phyloP scores from a whole-genome alignment of 2,888 invertebrate genomes.

The Camptogramma bilineatum region DNA sequence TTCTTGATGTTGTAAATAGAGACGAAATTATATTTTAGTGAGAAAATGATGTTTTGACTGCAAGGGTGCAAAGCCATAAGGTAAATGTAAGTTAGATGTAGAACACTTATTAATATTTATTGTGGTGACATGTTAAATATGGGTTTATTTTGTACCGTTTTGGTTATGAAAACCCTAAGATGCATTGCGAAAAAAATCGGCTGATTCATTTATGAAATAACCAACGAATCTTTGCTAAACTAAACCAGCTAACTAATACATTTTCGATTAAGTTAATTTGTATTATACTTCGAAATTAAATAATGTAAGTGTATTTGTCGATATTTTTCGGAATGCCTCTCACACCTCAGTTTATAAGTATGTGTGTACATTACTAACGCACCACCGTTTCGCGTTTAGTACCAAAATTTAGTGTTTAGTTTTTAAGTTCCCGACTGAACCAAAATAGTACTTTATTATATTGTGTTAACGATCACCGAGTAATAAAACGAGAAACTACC shows the following conservation, averaged over 20 bases:
- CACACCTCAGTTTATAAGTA: constrained; percentile 36
- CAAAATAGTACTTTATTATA: constrained; percentile 78
- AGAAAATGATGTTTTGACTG: constrained; percentile 48
- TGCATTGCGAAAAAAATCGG: constrained; percentile 18
- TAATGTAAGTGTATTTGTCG: background rate
- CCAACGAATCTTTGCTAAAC: background rate
- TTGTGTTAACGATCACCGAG: constrained; percentile 78
- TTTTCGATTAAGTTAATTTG: background rate
- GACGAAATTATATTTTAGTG: constrained; percentile 33
- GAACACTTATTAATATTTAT: constrained; percentile 47
- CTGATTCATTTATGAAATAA: background rate
- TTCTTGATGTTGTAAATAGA: constrained; percentile 37
- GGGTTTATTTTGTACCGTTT: constrained; percentile 27
- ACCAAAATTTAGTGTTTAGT: constrained; percentile 81
- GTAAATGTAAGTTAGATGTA: constrained; percentile 69
- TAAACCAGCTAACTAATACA: background rate
- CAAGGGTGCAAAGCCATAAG: constrained; percentile 70
- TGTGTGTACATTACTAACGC: constrained; percentile 54
- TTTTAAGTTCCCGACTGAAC: constrained; percentile 85
- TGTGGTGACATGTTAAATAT: constrained; percentile 55
- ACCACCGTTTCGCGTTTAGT: constrained; percentile 65
- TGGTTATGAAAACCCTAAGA: constrained; percentile 5
- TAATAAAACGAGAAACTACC: constrained; percentile 72
- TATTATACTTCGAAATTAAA: background rate
- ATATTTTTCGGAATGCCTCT: constrained; percentile 24